Base-by-base conservation (phyloP, 1,140 invertebrate species). In the Drosophila triauraria region DNA sequence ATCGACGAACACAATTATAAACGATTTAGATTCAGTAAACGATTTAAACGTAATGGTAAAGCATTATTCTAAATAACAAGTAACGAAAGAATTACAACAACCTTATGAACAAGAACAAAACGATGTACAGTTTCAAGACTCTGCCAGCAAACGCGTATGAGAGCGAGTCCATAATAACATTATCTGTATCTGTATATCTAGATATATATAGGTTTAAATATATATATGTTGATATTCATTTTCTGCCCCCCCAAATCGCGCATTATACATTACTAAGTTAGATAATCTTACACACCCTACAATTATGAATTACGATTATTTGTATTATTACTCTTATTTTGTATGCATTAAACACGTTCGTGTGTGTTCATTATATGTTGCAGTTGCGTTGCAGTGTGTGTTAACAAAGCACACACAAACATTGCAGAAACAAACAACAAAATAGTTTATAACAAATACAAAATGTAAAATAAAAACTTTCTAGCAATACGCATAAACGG, bases 271-370 rank as follows among this genome's bases (percentile, higher is more conserved):
- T 86, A 82, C 77, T 77, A 86, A 76, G 74, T 85, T 85, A 74
- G 67, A 69, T 76, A 84, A 60, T 87, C 67, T 74, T 76, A 76
- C 57, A 76, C 64, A 68, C 75, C 68, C 64, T 42, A 72, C 59
- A 43, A 80, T 86, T 63, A 75, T 47, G 13, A 35, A 54, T 75
- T 75, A 75, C 75, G 63, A 77, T 88, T 75, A 88, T 88, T 83
- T 88, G 80, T 87, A 88, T 84, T 87, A 83, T 84, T 84, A 84
- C 80, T 87, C 76, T 80, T 84, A 84, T 84, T 87, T 88, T 78
- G 64, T 88, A 88, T 78, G 72, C 84, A 86, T 81, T 83, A 80
- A 84, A 82, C 75, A 82, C 76, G 42, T 60, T 59, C 35, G 53
- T 78, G 65, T 87, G 84, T 88, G 84, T 88, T 87, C 84, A 87